phyloP scores from a whole-genome alignment of 2,797 vertebrate species.

The Malurus leucopterus region DNA sequence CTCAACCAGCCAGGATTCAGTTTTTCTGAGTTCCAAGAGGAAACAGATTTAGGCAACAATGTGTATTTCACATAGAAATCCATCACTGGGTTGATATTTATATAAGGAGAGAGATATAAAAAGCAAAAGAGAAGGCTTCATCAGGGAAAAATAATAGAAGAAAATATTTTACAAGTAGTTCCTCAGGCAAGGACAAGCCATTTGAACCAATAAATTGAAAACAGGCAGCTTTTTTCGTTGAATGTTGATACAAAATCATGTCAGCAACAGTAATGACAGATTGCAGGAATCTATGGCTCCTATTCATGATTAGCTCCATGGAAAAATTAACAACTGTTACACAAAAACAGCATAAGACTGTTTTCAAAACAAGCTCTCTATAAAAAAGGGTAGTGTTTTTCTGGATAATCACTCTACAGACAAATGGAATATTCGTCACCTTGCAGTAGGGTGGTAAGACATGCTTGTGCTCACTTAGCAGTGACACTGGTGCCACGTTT shows the following conservation, averaged over 20 bases:
- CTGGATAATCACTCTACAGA: neutral
- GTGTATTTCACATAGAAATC: neutral
- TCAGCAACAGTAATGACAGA: conserved; percentile 54
- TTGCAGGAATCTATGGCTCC: conserved; percentile 17
- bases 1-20: neutral
- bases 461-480: neutral
- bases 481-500: neutral
- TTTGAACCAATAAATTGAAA: conserved; percentile 25
- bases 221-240: conserved; percentile 5
- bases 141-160: neutral
- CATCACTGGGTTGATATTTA: neutral
- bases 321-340: conserved; percentile 56
- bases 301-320: conserved; percentile 34
- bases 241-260: conserved; percentile 39
- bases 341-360: conserved; percentile 9
- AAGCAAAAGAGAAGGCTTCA: neutral
- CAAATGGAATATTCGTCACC: neutral
- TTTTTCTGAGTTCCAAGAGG: neutral
- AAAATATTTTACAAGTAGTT: conserved; percentile 20
- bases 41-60: neutral
- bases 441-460: neutral
- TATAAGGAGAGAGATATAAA: neutral
- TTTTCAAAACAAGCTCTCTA: conserved; percentile 43
- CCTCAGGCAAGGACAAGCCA: conserved; percentile 17
- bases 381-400: neutral